phyloP scores from a whole-genome alignment of 2,888 invertebrate genomes.

The Tortrix viridana region DNA sequence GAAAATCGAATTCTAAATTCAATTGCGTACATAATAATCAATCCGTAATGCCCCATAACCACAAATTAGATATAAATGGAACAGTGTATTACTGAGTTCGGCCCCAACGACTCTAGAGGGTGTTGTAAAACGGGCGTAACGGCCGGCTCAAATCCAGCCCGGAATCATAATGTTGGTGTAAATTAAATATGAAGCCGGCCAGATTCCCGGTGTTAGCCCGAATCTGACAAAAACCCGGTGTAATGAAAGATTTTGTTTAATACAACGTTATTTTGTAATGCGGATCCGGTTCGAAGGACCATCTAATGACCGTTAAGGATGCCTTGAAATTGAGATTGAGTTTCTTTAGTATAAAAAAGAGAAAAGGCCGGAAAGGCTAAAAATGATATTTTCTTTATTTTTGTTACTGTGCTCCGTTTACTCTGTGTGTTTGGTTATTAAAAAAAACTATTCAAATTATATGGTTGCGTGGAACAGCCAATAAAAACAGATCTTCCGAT shows the following conservation, averaged over 20 bases:
- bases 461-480: too few species aligned
- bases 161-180: constrained; percentile 53
- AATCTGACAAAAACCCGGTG: constrained; percentile 33
- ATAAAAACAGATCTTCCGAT: too few species aligned
- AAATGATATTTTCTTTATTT: too few species aligned
- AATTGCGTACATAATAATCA: constrained; percentile 44
- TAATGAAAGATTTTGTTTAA: constrained; percentile 36
- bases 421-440: too few species aligned
- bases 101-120: constrained; percentile 60
- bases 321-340: constrained; percentile 1
- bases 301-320: constrained; percentile 1
- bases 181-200: constrained; percentile 61
- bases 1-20: constrained; percentile 35
- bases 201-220: constrained; percentile 37
- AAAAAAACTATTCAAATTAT: too few species aligned
- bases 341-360: not conserved
- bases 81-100: constrained; percentile 54
- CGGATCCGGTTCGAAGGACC: constrained; percentile 7
- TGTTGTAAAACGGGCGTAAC: constrained; percentile 60
- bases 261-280: constrained; percentile 21
- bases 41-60: constrained; percentile 48
- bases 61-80: constrained; percentile 67
- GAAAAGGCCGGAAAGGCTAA: too few species aligned
- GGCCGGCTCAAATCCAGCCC: constrained; percentile 53
- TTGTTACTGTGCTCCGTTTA: too few species aligned